Evolutionary conservation across 2,113 vertebrate species (phyloP).

Genomic region (Tylochromis polylepis): DNA sequence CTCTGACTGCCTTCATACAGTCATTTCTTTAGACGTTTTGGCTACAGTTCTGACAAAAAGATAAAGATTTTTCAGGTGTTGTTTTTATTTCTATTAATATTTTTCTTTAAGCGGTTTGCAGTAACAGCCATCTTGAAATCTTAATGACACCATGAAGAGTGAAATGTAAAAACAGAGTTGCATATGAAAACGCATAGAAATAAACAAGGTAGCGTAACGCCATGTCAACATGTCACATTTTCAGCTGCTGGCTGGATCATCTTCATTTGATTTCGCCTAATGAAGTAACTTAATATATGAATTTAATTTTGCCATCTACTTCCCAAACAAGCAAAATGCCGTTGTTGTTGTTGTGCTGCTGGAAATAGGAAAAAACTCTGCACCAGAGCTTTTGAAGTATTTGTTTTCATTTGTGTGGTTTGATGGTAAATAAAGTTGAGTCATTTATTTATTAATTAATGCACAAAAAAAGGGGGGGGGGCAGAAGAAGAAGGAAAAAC

Average conservation of each 20-base stretch:
- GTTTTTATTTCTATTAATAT: background rate
- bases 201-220: background rate
- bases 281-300: conserved; percentile 44
- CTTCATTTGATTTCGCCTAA: conserved; percentile 50
- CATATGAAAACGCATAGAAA: background rate
- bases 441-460: background rate
- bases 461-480: background rate
- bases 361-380: background rate
- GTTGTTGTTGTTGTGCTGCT: background rate
- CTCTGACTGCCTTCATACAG: background rate
- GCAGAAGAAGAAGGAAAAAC: background rate
- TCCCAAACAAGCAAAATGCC: conserved; percentile 15
- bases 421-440: background rate
- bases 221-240: background rate
- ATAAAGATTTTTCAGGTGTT: too few species aligned
- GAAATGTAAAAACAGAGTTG: background rate
- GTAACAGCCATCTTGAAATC: background rate
- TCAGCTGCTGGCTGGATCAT: conserved; percentile 4
- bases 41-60: background rate
- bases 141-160: background rate
- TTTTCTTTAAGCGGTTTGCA: background rate
- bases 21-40: background rate
- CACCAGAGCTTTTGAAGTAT: background rate
- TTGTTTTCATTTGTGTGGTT: background rate
- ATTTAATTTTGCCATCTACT: conserved; percentile 35